Base-by-base conservation (phyloP, 2,113 vertebrate genomes). In the Melospiza georgiana region DNA sequence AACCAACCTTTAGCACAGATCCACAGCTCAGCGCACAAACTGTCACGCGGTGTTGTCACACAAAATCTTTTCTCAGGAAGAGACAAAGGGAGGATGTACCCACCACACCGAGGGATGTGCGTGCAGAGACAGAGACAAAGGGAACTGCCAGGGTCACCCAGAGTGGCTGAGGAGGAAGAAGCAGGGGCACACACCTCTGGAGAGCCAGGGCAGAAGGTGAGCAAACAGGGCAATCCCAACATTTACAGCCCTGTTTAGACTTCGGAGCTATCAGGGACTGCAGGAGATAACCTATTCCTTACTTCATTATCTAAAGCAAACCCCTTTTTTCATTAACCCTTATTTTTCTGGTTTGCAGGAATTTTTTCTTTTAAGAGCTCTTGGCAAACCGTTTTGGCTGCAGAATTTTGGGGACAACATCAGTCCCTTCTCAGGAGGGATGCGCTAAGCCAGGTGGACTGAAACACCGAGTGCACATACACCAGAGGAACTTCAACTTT, bases 201-300 rank as follows among this genome's bases (percentile, higher is more conserved):
- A 82, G 69, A 82, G 44, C 2, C 79, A 51, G 88, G 62, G 72
- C 65, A 84, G 35, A 33, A 77, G 72, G 88, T 0, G 9, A 75
- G 54, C 57, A 77, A 84, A 63, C 72, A 63, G 35, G 87, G 31
- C 88, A 90, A 21, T 17, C 63, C 43, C 72, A 43, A 16, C 80
- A 14, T 57, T 71, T 71, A 77, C 65, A 77, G 65, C 80, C 49
- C 57, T 84, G 65, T 85, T 96, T 89, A 94, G 91, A 91, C 85
- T 86, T 87, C 7, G 0, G 77, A 82, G 44, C 37, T 84, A 91
- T 84, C 80, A 69, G 44, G 20, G 23, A 66, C 63, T 24, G 52
- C 75, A 87, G 61, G 22, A 89, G 75, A 96, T 71, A 91, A 90
- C 61, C 79, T 73, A 30, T 72, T 73, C 48, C 75, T 95, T 43